Evolutionary conservation across 2,113 vertebrate species (phyloP).

Genomic region (Oryctolagus cuniculus): DNA sequence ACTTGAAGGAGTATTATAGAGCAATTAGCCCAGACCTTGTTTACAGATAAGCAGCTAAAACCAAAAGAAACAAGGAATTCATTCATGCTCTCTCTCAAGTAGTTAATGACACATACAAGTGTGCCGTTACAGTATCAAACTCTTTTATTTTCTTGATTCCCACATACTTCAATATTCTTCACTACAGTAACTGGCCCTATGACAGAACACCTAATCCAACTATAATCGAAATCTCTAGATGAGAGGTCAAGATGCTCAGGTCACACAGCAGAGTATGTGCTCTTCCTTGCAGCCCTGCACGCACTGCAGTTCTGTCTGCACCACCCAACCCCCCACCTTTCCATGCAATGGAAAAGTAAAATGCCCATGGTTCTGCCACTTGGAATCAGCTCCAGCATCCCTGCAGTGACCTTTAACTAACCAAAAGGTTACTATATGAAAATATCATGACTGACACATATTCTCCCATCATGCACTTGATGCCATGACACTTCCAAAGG

Average conservation of each 20-base stretch:
- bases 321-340: no score
- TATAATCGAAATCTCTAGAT: not conserved
- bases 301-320: no score
- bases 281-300: no score
- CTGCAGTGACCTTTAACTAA: no score
- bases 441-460: no score
- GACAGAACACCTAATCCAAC: not conserved
- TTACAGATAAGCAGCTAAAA: not conserved
- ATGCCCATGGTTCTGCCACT: no score
- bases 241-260: not conserved
- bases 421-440: no score
- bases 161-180: not conserved
- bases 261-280: no score
- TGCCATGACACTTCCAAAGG: no score
- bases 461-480: no score
- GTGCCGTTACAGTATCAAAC: not conserved
- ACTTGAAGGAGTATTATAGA: not conserved
- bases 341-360: no score
- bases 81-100: not conserved
- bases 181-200: not conserved
- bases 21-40: not conserved
- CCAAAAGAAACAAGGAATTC: conserved; percentile 27
- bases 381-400: no score
- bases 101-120: not conserved
- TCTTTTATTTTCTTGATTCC: not conserved